Conservation (phyloP, 2,888 invertebrate species). For the Cephus runcator region DNA sequence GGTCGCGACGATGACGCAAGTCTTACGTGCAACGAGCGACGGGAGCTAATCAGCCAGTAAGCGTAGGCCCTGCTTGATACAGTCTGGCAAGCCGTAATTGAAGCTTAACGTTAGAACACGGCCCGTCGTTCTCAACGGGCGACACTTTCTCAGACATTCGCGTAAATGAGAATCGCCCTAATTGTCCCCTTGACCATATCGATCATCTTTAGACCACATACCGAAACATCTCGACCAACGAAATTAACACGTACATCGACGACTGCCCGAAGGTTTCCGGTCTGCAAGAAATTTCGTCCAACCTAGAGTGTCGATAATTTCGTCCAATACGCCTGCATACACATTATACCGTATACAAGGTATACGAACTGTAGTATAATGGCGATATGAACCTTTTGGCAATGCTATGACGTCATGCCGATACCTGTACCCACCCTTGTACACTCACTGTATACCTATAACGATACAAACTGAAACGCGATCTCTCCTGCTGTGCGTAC, state of each 20-base stretch:
- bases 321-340: slow-evolving; percentile 30
- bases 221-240: neutral
- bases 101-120: neutral
- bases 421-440: neutral
- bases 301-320: slow-evolving; percentile 4
- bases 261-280: neutral
- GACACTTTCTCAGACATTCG: neutral
- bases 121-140: neutral
- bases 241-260: neutral
- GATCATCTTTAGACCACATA: neutral
- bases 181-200: neutral
- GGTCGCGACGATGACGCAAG: neutral
- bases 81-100: neutral
- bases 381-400: neutral
- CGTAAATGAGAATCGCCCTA: neutral
- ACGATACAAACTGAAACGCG: slow-evolving; percentile 31
- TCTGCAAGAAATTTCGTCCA: neutral
- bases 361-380: neutral
- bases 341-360: neutral
- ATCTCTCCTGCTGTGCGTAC: slow-evolving; percentile 18
- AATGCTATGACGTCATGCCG: slow-evolving; percentile 6
- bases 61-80: neutral
- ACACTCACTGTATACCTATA: neutral
- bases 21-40: neutral
- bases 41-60: neutral